Base-by-base conservation (phyloP, 2,888 invertebrate genomes). In the Thelaira solivaga region DNA sequence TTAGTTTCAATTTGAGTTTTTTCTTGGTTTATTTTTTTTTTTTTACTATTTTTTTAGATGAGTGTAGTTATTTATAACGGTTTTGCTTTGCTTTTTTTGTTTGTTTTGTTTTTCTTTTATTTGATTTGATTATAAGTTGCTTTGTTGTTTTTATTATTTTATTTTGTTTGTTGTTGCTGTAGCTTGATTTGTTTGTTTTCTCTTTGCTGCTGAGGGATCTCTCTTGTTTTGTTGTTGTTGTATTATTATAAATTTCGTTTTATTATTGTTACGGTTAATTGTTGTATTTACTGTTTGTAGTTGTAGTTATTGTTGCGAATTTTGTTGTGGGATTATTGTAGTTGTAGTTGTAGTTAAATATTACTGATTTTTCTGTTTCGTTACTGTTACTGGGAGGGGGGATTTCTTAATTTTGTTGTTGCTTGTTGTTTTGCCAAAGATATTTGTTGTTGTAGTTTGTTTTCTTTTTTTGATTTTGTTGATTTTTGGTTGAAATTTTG, bases 401-500 rank as follows among this genome's bases (percentile, higher is more conserved):
- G 29, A 31, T 74, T 65, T 7, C 36, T 74, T 55, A 34, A 68
- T 36, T 76, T 72, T 64, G 43, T 36, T 61, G 39, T 73, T 73
- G 53, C 43, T 79, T 47, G 80, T 82, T 39, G 80, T 71, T 69
- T 74, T 67, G 79, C 81, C 81, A 78, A 82, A 81, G 45, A 82
- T 82, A 77, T 61, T 83, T 82, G 79, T 81, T 80, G 82, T 82
- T 80, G 78, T 76, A 13, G n/a, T 4, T 13, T 13, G n/a, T 34
- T 34, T 34, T 74, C 67, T 79, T 72, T 76, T 82, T 80, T 74
- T 81, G 76, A 22, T 24, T 81, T 82, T 83, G 84, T 81, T 83
- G 84, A 83, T 85, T 86, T 87, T 85, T 86, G 84, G 85, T 86
- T 86, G 85, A 83, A 86, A 86, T 86, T 86, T 86, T 86, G 86